Evolutionary conservation across 1,140 invertebrate genomes (phyloP).

Genomic region (Dendroctonus valens): DNA sequence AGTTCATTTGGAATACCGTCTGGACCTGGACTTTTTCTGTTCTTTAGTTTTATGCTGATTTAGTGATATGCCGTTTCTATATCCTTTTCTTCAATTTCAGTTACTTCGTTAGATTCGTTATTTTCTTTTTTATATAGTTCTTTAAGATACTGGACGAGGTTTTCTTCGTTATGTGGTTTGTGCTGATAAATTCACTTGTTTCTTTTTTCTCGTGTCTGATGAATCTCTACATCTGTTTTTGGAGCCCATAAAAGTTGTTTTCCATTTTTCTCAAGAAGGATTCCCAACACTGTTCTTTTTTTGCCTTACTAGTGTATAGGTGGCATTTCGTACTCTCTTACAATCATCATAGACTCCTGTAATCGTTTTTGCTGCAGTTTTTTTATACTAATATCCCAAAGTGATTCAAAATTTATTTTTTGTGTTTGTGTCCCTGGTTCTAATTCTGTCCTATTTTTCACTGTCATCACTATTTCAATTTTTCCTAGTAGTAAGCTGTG

Average conservation of each 20-base stretch:
- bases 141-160: conserved; percentile 1
- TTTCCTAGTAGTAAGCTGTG: too few relatives aligned
- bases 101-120: not conserved
- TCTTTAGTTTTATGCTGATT: conserved; percentile 4
- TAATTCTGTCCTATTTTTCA: too few relatives aligned
- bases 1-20: conserved; percentile 9
- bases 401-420: too few relatives aligned
- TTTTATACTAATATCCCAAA: too few relatives aligned
- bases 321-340: conserved; percentile 1
- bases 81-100: conserved; percentile 10
- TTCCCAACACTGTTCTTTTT: conserved; percentile 12
- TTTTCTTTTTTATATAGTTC: conserved; percentile 2
- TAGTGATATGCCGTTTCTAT: not conserved
- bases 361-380: too few relatives aligned
- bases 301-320: too few relatives aligned
- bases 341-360: conserved; percentile 1
- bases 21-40: conserved; percentile 6
- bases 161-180: conserved; percentile 7
- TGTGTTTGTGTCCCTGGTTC: too few relatives aligned
- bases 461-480: too few relatives aligned
- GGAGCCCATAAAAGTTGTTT: conserved; percentile 22
- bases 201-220: conserved; percentile 25
- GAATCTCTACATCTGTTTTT: conserved; percentile 24
- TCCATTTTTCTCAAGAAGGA: conserved; percentile 12
- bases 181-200: conserved; percentile 10